Percentiles rank a stretch among this genome's conserved stretches.
Conservation (phyloP, 1,140 invertebrate species). For the Drosophila biarmipes region DNA sequence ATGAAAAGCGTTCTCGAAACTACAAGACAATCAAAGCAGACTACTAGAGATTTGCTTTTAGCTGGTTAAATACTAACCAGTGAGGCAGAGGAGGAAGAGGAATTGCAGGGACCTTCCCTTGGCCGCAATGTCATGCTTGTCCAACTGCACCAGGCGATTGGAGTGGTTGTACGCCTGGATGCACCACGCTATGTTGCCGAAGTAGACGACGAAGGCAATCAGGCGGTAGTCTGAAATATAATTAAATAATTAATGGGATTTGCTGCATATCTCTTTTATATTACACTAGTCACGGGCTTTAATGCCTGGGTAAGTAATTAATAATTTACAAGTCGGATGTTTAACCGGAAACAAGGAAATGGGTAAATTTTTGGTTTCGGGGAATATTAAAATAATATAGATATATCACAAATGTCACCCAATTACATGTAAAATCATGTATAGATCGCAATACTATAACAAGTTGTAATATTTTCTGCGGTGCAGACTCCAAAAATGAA, state of each 20-base stretch:
- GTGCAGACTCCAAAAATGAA: conserved; percentile 60
- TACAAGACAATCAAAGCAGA: conserved; percentile 12
- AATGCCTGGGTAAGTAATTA: not conserved
- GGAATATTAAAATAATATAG: too few species aligned
- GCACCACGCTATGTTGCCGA: conserved; percentile 59
- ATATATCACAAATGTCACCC: too few species aligned
- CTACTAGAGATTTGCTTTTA: not conserved
- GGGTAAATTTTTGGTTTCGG: too few species aligned
- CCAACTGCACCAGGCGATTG: conserved; percentile 57
- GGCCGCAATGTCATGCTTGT: conserved; percentile 62
- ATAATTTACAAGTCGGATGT: not conserved
- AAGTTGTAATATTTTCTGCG: conserved; percentile 64
- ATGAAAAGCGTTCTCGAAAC: conserved; percentile 55
- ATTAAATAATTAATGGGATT: not conserved
- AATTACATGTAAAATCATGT: conserved; percentile 44
- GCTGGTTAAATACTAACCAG: conserved; percentile 24
- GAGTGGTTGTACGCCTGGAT: conserved; percentile 63
- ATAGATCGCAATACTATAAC: conserved; percentile 46
- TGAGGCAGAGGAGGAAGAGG: conserved; percentile 50
- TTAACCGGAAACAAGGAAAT: too few species aligned
- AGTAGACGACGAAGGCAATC: conserved; percentile 51
- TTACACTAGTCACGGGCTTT: not conserved
- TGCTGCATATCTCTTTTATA: not conserved
- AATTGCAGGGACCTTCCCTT: conserved; percentile 58
- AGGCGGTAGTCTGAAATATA: conserved; percentile 52